Percentiles rank a stretch among this genome's conserved stretches.
These are phyloP conservation scores for Tetraneura akinire DNA, from an alignment of 1,140 invertebrate genomes.

Conservation along the genomic window DNA sequence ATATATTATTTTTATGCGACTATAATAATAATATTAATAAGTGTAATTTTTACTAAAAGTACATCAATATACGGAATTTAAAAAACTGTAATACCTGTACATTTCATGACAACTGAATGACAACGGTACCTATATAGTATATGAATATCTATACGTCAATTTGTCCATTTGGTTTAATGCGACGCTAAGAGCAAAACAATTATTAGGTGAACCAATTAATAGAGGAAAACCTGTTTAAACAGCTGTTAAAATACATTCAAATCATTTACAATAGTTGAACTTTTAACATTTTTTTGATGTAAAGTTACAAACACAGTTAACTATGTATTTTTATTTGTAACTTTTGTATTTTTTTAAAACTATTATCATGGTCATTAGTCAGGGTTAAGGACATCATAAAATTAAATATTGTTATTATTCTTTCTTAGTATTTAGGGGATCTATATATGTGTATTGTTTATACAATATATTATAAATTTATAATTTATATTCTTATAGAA, in stretches of 20 bases:
- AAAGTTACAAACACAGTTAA: background rate
- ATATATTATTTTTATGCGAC: too few species aligned
- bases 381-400: background rate
- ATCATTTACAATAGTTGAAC: conserved; percentile 19
- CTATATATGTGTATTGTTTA: too few species aligned
- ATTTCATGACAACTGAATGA: too few species aligned
- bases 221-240: conserved; percentile 38
- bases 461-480: too few species aligned
- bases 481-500: too few species aligned
- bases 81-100: too few species aligned
- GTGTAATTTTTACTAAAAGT: too few species aligned
- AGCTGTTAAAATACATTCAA: conserved; percentile 27
- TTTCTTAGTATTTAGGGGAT: too few species aligned
- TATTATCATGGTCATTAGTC: background rate
- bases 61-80: too few species aligned
- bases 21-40: too few species aligned
- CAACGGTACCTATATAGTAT: too few species aligned
- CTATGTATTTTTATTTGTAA: background rate
- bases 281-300: conserved; percentile 19
- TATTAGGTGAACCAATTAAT: conserved; percentile 2
- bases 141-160: too few species aligned
- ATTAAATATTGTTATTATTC: conserved; percentile 2
- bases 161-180: background rate
- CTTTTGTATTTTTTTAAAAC: background rate
- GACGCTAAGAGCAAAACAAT: conserved; percentile 10